Conservation (phyloP, 37 sponge, comb jelly and placozoan species). For the Amphimedon queenslandica region DNA sequence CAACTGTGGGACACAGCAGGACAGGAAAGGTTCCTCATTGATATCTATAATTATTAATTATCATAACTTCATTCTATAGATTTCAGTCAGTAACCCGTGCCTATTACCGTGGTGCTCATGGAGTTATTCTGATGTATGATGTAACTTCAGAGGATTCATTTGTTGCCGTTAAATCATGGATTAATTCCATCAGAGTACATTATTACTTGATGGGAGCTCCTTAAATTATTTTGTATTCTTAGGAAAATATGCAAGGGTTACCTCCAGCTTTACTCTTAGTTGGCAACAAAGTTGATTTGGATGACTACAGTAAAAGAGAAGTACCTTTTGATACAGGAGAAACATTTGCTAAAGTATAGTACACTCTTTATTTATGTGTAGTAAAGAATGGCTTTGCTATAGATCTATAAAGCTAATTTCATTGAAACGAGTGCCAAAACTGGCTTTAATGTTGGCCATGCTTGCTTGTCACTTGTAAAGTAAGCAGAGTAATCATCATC, state of each 20-base stretch:
- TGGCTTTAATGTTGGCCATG: conserved; percentile 60
- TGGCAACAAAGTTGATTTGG: conserved; percentile 65
- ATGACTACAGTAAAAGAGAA: conserved; percentile 31
- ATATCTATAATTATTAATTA: not conserved
- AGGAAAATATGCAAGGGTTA: conserved; percentile 41
- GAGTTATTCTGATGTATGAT: conserved; percentile 79
- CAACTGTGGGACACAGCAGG: conserved; percentile 90
- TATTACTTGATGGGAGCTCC: no score
- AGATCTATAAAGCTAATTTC: conserved; percentile 53
- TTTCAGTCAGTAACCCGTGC: conserved; percentile 74
- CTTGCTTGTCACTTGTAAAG: conserved; percentile 30
- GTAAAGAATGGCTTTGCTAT: not conserved
- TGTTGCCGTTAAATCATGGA: conserved; percentile 74
- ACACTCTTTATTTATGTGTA: not conserved
- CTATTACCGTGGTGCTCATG: conserved; percentile 76
- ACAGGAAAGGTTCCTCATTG: conserved; percentile 58
- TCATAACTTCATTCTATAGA: no score
- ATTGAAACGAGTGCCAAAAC: conserved; percentile 69
- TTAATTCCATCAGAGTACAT: conserved; percentile 65
- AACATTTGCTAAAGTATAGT: conserved; percentile 54
- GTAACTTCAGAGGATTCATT: conserved; percentile 73
- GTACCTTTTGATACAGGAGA: conserved; percentile 62
- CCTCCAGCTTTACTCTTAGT: conserved; percentile 56
- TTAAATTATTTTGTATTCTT: not conserved
- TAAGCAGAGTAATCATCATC: no score